Base-by-base conservation (phyloP, 2,113 vertebrate genomes). In the Spermophilus dauricus region DNA sequence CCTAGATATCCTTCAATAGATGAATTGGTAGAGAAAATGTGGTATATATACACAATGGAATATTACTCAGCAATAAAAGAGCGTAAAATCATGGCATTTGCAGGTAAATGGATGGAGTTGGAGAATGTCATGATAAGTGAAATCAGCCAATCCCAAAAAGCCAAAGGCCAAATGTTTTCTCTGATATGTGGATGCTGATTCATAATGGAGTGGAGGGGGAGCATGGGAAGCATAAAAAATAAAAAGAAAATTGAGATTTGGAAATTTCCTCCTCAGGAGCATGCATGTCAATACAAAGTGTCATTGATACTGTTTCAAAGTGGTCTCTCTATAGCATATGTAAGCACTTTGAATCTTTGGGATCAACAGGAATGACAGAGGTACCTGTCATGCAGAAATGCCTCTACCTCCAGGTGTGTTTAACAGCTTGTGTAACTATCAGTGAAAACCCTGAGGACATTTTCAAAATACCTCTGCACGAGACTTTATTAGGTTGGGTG, bases 401-500 rank as follows among this genome's bases (percentile, higher is more conserved):
- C 65, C 24, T 67, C 65, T 32, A 34, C 30, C 13, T 69, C 65
- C 30, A 17, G 32, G 5, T 69, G 13, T 69, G 65, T 69, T 69
- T 34, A 69, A 69, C 65, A 69, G 28, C 65, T 13, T 34, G 28
- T 24, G 30, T 69, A 34, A 32, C 32, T 14, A 32, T 32, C 11
- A 34, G 51, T 63, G 17, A 80, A 28, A 84, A 87, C 20, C 63
- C 42, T 89, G 61, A 65, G 34, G 83, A 81, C 76, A n/a, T 28
- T 26, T 0, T 48, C n/a, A 39, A 17, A 75, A 61, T 83, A 18
- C n/a, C 20, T 84, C 3, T 39, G 22, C 58, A 10, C 37, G 72
- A 75, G 30, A 16, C 8, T 61, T 37, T 48, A 0, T 5, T 18
- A 32, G 5, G 72, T 20, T 2, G 45, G 2, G 0, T 3, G 45